Evolutionary conservation across 2,797 vertebrate genomes (phyloP).

Genomic region (Harpagifer antarcticus): DNA sequence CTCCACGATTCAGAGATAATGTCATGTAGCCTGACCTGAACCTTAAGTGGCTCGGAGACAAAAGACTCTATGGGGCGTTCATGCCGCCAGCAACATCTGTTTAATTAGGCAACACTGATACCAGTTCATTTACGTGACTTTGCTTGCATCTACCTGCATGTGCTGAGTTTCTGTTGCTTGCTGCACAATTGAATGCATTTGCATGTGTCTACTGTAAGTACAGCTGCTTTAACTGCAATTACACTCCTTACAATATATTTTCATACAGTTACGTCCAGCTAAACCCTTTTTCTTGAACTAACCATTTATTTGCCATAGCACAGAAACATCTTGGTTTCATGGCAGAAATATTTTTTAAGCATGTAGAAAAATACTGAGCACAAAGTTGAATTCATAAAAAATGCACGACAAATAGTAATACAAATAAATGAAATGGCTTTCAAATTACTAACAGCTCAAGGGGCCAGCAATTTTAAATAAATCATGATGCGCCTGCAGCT

Average conservation of each 20-base stretch:
- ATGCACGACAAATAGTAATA: conserved; percentile 61
- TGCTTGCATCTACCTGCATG: not conserved
- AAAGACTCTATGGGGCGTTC: conserved; percentile 2
- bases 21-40: conserved; percentile 11
- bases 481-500: conserved; percentile 84
- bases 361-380: conserved; percentile 1
- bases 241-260: not conserved
- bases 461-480: conserved; percentile 86
- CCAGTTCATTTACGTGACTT: not conserved
- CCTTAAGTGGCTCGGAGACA: conserved; percentile 16
- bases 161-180: not conserved
- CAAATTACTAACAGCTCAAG: conserved; percentile 81
- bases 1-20: conserved; percentile 3
- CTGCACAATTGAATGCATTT: not conserved
- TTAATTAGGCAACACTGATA: conserved; percentile 21
- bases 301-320: not conserved
- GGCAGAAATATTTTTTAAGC: not conserved
- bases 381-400: conserved; percentile 48
- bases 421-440: conserved; percentile 82
- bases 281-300: conserved; percentile 16
- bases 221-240: not conserved
- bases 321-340: conserved; percentile 4
- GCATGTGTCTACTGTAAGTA: not conserved
- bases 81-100: conserved; percentile 33
- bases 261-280: conserved; percentile 6